Evolutionary conservation across 2,888 invertebrate genomes (phyloP).

Genomic region (Endomychus coccineus): DNA sequence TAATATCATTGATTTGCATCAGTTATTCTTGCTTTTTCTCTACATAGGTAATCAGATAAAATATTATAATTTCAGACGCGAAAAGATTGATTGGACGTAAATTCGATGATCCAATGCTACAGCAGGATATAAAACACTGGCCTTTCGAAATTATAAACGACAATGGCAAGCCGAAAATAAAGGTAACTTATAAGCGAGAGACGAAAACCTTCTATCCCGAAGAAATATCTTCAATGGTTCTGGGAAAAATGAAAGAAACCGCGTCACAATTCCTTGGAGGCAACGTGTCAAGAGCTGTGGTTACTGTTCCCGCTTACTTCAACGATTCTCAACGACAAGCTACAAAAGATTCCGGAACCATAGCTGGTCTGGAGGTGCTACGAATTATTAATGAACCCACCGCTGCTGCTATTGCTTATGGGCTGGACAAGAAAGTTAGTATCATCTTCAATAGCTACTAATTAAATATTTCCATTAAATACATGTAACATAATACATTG

Average conservation of each 20-base stretch:
- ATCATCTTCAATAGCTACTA: too few species aligned
- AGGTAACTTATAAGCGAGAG: slow-evolving; percentile 43
- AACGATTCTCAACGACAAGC: slow-evolving; percentile 61
- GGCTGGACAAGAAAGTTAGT: slow-evolving; percentile 45
- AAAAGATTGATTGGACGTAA: slow-evolving; percentile 60
- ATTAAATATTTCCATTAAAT: too few species aligned
- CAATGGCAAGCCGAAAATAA: slow-evolving; percentile 42
- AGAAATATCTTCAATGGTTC: slow-evolving; percentile 52
- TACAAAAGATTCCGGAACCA: slow-evolving; percentile 59
- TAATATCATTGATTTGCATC: too few species aligned
- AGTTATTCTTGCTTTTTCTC: too few species aligned
- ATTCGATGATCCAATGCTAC: slow-evolving; percentile 56
- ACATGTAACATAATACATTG: too few species aligned
- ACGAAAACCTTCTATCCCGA: slow-evolving; percentile 45
- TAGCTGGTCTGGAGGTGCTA: slow-evolving; percentile 55
- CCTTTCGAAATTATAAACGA: slow-evolving; percentile 53
- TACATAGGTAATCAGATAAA: too few species aligned
- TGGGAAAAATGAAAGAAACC: slow-evolving; percentile 53
- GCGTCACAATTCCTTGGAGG: slow-evolving; percentile 44
- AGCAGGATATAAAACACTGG: slow-evolving; percentile 57
- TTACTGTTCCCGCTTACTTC: slow-evolving; percentile 57
- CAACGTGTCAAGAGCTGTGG: slow-evolving; percentile 46
- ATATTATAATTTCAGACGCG: slow-evolving; percentile 49
- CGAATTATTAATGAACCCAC: slow-evolving; percentile 63
- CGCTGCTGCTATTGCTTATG: slow-evolving; percentile 58